Conservation (phyloP, 2,888 invertebrate species). For the Schizaphis graminum region DNA sequence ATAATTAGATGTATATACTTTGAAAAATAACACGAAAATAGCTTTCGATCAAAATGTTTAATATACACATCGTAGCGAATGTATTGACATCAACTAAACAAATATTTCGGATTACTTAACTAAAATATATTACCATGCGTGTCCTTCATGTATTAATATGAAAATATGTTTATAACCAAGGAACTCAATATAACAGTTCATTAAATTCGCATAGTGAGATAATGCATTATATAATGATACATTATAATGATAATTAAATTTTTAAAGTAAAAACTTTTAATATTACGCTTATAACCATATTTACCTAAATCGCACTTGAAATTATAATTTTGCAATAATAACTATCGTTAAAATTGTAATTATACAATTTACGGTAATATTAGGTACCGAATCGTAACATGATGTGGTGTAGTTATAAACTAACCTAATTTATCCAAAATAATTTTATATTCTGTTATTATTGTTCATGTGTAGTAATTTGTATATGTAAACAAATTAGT, state of each 20-base stretch:
- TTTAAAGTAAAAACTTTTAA: not conserved
- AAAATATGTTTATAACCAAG: not conserved
- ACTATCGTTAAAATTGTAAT: not conserved
- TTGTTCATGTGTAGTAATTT: not conserved
- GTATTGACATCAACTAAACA: not conserved
- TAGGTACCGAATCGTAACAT: not conserved
- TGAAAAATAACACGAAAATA: not conserved
- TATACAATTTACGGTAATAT: not conserved
- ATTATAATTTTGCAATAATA: not conserved
- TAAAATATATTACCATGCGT: not conserved
- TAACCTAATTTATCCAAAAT: not conserved
- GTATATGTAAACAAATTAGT: not conserved
- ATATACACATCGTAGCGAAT: not conserved
- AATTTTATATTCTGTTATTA: constrained; percentile 6
- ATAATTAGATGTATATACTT: not conserved
- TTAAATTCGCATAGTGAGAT: not conserved
- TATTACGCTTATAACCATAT: not conserved
- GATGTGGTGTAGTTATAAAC: not conserved
- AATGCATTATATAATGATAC: not conserved
- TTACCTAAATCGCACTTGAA: not conserved
- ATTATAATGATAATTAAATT: not conserved
- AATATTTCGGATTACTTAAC: not conserved
- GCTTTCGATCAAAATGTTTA: not conserved
- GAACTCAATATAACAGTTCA: too few relatives aligned
- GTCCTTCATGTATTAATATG: not conserved